Evolutionary conservation across 2,797 vertebrate species (phyloP).

Genomic region (Gorsachius magnificus): DNA sequence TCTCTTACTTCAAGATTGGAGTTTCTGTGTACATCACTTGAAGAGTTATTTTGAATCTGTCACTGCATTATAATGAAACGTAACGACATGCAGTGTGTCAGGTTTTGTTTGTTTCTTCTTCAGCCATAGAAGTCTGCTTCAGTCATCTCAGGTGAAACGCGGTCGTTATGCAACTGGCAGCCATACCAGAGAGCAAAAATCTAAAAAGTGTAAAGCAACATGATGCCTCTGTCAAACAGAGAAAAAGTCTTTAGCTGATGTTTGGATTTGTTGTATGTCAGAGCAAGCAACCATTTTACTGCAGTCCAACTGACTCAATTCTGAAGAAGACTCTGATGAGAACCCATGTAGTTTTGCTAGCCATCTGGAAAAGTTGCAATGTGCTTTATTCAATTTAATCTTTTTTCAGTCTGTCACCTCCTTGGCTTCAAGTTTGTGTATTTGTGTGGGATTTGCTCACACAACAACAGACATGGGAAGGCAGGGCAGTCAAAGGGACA

Average conservation of each 20-base stretch:
- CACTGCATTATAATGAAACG: neutral
- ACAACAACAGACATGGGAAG: neutral
- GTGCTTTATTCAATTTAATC: neutral
- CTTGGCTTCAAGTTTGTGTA: neutral
- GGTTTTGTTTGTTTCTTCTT: neutral
- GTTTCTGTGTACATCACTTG: neutral
- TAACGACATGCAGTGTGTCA: neutral
- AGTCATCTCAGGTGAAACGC: neutral
- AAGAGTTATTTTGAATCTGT: conserved; percentile 2
- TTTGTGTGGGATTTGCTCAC: neutral
- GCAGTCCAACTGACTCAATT: neutral
- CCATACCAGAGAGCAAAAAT: neutral
- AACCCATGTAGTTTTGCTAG: neutral
- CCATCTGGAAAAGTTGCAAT: neutral
- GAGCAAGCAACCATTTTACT: neutral
- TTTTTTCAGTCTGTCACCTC: neutral
- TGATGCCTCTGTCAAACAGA: neutral
- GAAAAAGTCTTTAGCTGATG: neutral
- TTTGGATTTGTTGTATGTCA: neutral
- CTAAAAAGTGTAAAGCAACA: neutral
- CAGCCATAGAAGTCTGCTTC: neutral
- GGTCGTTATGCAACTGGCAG: neutral
- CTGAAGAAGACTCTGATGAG: neutral
- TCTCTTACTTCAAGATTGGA: neutral
- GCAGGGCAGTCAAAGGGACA: neutral